Evolutionary conservation across 92 coral and sea anemone genomes (phyloP).

Genomic region (Zoanthus sansibaricus): DNA sequence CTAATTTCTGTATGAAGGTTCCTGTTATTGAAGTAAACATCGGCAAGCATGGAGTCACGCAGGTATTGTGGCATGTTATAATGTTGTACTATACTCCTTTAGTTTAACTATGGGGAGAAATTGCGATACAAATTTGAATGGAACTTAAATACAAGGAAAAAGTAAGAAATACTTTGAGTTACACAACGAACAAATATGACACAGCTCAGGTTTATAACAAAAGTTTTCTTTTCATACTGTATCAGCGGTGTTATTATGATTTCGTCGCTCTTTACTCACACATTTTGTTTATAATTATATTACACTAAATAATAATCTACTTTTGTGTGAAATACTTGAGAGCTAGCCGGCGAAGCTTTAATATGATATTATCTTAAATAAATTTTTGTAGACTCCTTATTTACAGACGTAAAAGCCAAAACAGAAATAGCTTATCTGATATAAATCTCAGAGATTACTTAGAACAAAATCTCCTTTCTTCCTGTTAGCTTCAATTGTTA

Average conservation of each 20-base stretch:
- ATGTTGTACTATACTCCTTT: background rate
- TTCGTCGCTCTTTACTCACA: background rate
- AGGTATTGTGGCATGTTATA: constrained; percentile 36
- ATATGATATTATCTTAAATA: background rate
- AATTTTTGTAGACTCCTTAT: background rate
- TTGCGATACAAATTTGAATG: constrained; percentile 1
- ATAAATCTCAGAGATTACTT: too few relatives aligned
- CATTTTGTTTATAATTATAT: background rate
- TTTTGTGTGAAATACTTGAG: background rate
- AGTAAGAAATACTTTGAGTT: background rate
- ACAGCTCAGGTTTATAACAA: constrained; percentile 1
- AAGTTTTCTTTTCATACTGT: background rate
- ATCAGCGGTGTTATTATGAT: background rate
- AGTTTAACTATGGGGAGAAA: background rate
- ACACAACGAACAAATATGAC: background rate
- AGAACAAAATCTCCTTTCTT: background rate
- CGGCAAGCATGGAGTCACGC: constrained; percentile 38
- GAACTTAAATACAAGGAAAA: background rate
- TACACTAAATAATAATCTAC: background rate
- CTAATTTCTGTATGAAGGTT: constrained; percentile 16
- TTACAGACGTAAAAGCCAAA: too few relatives aligned
- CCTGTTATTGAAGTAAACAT: constrained; percentile 50
- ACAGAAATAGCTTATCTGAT: too few relatives aligned
- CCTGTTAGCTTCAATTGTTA: background rate
- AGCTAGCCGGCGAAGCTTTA: background rate